Evolutionary conservation across 1,140 invertebrate genomes (phyloP), one percentile per base, ranked within the genome.

Genomic region (Papilio helenus): DNA sequence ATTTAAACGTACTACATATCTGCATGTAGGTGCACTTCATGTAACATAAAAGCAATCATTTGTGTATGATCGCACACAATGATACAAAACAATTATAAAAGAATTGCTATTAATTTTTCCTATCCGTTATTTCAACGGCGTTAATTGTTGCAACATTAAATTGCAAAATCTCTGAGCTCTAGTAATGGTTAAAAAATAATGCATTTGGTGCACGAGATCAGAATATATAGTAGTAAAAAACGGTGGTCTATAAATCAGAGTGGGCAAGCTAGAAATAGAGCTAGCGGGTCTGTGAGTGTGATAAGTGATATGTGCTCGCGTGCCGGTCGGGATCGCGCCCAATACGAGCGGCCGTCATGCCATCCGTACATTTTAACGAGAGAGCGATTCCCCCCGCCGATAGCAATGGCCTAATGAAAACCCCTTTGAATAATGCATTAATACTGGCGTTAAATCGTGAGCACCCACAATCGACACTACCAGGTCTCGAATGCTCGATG

Each of bases 381-480:
- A 92, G 90, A 87, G 90, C 90, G 92, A 94, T 94, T 85, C 81
- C 81, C 87, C 82, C 83, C 91, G 84, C 88, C 91, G 93, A 94
- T 94, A 94, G 86, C 85, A 87, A 92, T 88, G 89, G 87, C 82
- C 89, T 94, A 94, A 94, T 94, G 93, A 94, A 94, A 94, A 93
- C 90, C 87, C 89, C 87, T 88, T 88, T 94, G 93, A 94, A 94
- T 93, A 94, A 94, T 94, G 93, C 92, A 94, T 94, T 94, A 93
- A 94, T 93, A 93, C 90, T 85, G 90, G 93, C 92, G 92, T 94
- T 94, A 93, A 94, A 94, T 93, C 93, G 92, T 94, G 93, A 92
- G 90, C 89, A 90, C 90, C 87, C 85, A 91, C 93, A 90, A 93
- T 93, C 89, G 88, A 88, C 87, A 82, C 85, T 85, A 89, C 89